Percentiles rank a stretch among this genome's conserved stretches.
Conservation (phyloP, 2,797 vertebrate genomes). For the Lagodon rhomboides region DNA sequence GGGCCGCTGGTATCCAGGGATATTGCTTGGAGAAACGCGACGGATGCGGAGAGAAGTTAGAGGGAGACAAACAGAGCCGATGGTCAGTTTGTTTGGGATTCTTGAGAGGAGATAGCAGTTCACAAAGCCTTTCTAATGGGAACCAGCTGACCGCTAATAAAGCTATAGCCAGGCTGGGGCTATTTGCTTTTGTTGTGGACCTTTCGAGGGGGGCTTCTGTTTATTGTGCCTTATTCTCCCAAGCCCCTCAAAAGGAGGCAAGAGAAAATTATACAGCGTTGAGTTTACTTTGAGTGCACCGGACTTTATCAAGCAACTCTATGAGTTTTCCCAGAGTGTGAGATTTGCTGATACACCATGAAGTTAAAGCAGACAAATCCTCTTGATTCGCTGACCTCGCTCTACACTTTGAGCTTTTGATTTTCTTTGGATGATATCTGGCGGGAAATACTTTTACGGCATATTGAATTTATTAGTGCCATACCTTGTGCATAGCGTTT, state of each 20-base stretch:
- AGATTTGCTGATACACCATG: slow-evolving; percentile 65
- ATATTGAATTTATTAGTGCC: slow-evolving; percentile 10
- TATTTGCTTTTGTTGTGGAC: slow-evolving; percentile 82
- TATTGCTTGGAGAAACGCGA: slow-evolving; percentile 56
- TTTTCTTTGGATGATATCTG: slow-evolving; percentile 1
- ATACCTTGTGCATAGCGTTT: background rate
- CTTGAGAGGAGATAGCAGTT: slow-evolving; percentile 80
- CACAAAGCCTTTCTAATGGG: slow-evolving; percentile 83
- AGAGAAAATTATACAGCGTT: slow-evolving; percentile 54
- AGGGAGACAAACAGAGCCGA: slow-evolving; percentile 73
- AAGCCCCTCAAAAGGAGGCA: slow-evolving; percentile 62
- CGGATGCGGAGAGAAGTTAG: slow-evolving; percentile 60
- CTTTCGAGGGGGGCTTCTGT: slow-evolving; percentile 66
- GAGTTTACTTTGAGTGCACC: slow-evolving; percentile 63
- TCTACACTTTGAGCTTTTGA: slow-evolving; percentile 14
- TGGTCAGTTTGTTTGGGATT: slow-evolving; percentile 83
- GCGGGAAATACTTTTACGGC: background rate
- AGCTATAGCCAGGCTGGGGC: slow-evolving; percentile 60
- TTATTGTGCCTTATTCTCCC: slow-evolving; percentile 79
- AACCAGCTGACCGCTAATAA: slow-evolving; percentile 82
- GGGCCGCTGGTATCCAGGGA: slow-evolving; percentile 58
- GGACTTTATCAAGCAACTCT: slow-evolving; percentile 40
- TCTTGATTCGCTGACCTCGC: slow-evolving; percentile 44
- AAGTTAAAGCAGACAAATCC: slow-evolving; percentile 53
- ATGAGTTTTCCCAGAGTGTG: slow-evolving; percentile 70